Evolutionary conservation across 2,888 invertebrate species (phyloP).

Genomic region (Megaustenia siamemsis): DNA sequence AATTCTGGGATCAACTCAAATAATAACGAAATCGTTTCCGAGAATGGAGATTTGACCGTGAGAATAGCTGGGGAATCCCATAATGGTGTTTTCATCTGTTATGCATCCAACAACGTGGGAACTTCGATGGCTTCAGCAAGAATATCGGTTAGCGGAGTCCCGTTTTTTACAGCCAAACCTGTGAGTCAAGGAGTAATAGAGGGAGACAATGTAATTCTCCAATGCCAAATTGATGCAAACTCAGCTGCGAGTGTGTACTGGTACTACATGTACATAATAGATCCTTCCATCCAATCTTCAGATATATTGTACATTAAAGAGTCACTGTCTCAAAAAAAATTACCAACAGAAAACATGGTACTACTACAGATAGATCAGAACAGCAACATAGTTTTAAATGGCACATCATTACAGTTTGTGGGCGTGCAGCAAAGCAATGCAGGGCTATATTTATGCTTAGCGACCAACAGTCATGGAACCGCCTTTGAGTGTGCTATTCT

Average conservation of each 20-base stretch:
- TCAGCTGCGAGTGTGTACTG: slow-evolving; percentile 25
- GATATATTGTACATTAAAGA: slow-evolving; percentile 6
- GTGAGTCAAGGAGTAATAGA: slow-evolving; percentile 30
- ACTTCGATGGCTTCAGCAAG: not conserved
- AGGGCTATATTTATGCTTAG: slow-evolving; percentile 42
- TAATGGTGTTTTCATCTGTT: slow-evolving; percentile 29
- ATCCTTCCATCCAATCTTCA: slow-evolving; percentile 31
- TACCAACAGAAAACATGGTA: slow-evolving; percentile 2
- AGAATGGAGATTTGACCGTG: slow-evolving; percentile 5
- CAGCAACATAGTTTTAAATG: slow-evolving; percentile 15
- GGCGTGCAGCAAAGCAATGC: slow-evolving; percentile 32
- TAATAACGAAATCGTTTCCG: slow-evolving; percentile 24
- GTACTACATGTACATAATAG: slow-evolving; percentile 42
- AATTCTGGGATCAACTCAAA: slow-evolving; percentile 10
- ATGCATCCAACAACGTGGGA: slow-evolving; percentile 38
- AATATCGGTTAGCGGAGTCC: slow-evolving; percentile 30
- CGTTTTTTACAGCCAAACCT: not conserved
- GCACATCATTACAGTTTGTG: slow-evolving; percentile 16
- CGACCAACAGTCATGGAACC: slow-evolving; percentile 15
- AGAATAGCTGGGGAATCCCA: not conserved
- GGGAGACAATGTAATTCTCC: slow-evolving; percentile 35
- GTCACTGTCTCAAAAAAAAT: not conserved
- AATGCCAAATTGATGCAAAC: slow-evolving; percentile 17
- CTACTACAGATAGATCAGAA: not conserved
- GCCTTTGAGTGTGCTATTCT: slow-evolving; percentile 30